Conservation (phyloP, 2,888 invertebrate species). For the Acronicta aceris region DNA sequence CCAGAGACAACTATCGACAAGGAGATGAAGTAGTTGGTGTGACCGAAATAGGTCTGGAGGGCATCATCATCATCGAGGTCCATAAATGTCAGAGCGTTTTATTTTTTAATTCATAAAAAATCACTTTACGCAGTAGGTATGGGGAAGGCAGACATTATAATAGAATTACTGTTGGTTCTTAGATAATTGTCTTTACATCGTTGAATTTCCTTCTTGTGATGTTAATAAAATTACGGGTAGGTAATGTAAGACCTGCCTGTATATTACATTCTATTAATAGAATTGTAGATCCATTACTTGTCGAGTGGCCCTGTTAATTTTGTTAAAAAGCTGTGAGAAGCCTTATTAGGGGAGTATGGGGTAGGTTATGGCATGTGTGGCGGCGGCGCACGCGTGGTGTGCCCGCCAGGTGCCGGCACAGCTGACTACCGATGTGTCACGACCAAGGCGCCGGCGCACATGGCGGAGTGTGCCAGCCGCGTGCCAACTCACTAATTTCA, state of each 20-base stretch:
- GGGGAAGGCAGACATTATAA: not conserved
- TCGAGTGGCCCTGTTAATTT: slow-evolving; percentile 65
- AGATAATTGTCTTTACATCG: slow-evolving; percentile 5
- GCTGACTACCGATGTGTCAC: slow-evolving; percentile 65
- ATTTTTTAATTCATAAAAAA: too few species aligned
- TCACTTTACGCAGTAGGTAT: too few species aligned
- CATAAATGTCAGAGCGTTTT: too few species aligned
- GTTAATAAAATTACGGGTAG: slow-evolving; percentile 14
- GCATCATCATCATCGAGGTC: too few species aligned
- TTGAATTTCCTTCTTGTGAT: slow-evolving; percentile 10
- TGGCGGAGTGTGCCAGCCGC: slow-evolving; percentile 79
- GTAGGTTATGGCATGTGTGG: slow-evolving; percentile 48
- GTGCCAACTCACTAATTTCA: slow-evolving; percentile 69
- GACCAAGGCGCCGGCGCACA: slow-evolving; percentile 60
- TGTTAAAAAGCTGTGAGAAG: slow-evolving; percentile 73
- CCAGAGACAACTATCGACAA: too few species aligned
- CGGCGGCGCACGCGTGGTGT: slow-evolving; percentile 37
- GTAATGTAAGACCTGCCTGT: not conserved
- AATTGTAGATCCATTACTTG: slow-evolving; percentile 45
- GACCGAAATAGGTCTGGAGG: too few species aligned
- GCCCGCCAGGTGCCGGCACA: slow-evolving; percentile 75
- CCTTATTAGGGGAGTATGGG: slow-evolving; percentile 67
- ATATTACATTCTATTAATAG: slow-evolving; percentile 41
- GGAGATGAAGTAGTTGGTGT: too few species aligned
- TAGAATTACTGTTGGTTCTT: not conserved